phyloP scores from a whole-genome alignment of 1,140 invertebrate genomes.

The Trachymyrmex cornetzi region DNA sequence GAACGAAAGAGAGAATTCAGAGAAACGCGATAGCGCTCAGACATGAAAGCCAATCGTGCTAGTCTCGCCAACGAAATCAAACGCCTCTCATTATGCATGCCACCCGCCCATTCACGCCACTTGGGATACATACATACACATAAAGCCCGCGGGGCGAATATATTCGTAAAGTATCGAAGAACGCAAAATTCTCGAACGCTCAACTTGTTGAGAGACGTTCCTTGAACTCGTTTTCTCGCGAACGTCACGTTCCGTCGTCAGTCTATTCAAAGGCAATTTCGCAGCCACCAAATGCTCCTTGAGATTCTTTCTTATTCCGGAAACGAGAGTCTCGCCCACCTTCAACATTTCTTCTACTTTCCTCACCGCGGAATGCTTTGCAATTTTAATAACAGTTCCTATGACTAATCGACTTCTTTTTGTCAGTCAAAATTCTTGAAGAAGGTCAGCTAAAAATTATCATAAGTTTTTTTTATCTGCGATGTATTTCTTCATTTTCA shows the following conservation, averaged over 20 bases:
- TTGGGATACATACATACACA: slow-evolving; percentile 20
- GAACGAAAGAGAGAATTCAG: not conserved
- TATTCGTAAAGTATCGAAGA: slow-evolving; percentile 46
- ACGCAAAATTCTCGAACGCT: not conserved
- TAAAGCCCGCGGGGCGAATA: slow-evolving; percentile 31
- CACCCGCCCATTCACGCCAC: slow-evolving; percentile 10
- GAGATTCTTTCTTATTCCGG: slow-evolving; percentile 12
- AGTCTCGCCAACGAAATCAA: slow-evolving; percentile 36
- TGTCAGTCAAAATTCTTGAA: slow-evolving; percentile 8
- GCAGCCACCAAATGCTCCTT: not conserved
- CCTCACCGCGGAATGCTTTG: not conserved
- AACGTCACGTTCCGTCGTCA: slow-evolving; percentile 25
- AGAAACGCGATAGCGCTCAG: slow-evolving; percentile 19
- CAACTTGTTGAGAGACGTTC: slow-evolving; percentile 20
- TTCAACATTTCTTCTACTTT: not conserved
- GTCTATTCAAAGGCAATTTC: slow-evolving; percentile 40
- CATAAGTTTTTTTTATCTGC: not conserved
- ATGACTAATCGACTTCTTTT: not conserved
- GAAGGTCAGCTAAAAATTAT: not conserved
- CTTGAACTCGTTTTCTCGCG: slow-evolving; percentile 42
- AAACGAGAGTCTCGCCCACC: not conserved
- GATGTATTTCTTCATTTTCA: not conserved
- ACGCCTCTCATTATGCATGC: slow-evolving; percentile 56
- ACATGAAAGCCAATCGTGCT: slow-evolving; percentile 48
- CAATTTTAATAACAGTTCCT: slow-evolving; percentile 1